Percentiles rank a stretch among this genome's conserved stretches.
These are phyloP conservation scores for Phoeniculus purpureus DNA, from an alignment of 2,797 vertebrate species.

Conservation along the genomic window DNA sequence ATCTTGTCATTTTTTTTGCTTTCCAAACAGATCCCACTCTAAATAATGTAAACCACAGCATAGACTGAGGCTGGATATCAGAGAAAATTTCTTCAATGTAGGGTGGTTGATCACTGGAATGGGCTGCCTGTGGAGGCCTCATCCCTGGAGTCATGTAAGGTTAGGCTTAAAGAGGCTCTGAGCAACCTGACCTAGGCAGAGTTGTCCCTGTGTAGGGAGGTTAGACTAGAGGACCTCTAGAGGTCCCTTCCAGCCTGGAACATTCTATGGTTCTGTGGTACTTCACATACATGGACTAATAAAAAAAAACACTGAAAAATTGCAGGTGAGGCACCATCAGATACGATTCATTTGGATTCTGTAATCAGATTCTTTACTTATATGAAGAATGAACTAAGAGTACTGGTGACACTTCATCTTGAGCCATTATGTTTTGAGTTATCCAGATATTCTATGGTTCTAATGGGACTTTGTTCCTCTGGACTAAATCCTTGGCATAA, in stretches of 20 bases:
- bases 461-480: neutral
- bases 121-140: too few species aligned
- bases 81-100: too few species aligned
- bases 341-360: neutral
- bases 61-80: too few species aligned
- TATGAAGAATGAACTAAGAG: neutral
- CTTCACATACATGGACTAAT: neutral
- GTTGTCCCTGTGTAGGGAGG: too few species aligned
- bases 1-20: neutral
- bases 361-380: neutral
- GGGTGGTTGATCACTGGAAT: too few species aligned
- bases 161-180: too few species aligned
- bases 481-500: neutral
- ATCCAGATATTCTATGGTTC: neutral
- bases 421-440: neutral
- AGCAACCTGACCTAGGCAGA: too few species aligned
- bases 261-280: too few species aligned
- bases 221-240: too few species aligned
- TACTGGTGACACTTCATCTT: neutral
- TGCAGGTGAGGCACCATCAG: neutral
- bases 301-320: neutral
- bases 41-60: neutral
- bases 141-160: too few species aligned
- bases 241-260: too few species aligned
- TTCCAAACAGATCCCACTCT: neutral